phyloP scores from a whole-genome alignment of 1,140 invertebrate genomes.

The Drosophila ambigua region DNA sequence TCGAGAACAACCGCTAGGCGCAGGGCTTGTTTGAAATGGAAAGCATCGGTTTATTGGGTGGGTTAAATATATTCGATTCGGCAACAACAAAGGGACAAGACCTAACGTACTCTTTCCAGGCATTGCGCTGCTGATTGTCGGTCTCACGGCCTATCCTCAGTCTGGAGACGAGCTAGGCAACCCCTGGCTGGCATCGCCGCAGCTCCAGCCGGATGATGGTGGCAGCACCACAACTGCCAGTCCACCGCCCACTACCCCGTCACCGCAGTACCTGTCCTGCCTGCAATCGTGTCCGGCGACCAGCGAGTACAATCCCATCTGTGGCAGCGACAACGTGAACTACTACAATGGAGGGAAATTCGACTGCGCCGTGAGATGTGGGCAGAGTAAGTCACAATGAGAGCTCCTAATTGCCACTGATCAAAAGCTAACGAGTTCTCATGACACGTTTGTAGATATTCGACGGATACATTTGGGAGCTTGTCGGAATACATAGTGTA shows the following conservation, averaged over 20 bases:
- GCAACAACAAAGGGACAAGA: background rate
- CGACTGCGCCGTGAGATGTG: constrained; percentile 86
- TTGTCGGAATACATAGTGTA: constrained; percentile 6
- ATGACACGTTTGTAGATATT: constrained; percentile 7
- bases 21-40: constrained; percentile 13
- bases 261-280: constrained; percentile 58
- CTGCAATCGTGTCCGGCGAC: constrained; percentile 82
- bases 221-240: constrained; percentile 27
- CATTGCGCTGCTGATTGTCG: constrained; percentile 16
- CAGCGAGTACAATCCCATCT: constrained; percentile 89
- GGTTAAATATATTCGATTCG: background rate
- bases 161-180: background rate
- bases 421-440: too few relatives aligned
- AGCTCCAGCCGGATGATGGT: background rate
- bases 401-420: too few relatives aligned
- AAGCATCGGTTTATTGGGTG: constrained; percentile 3
- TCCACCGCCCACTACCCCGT: constrained; percentile 44
- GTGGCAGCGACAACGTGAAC: constrained; percentile 87
- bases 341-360: constrained; percentile 87
- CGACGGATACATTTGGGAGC: constrained; percentile 10
- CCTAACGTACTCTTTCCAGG: background rate
- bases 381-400: constrained; percentile 84
- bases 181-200: constrained; percentile 7
- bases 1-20: constrained; percentile 1
- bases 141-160: constrained; percentile 22